These are phyloP conservation scores for Loriculus beryllinus DNA, from an alignment of 2,797 vertebrate genomes.

Conservation along the genomic window DNA sequence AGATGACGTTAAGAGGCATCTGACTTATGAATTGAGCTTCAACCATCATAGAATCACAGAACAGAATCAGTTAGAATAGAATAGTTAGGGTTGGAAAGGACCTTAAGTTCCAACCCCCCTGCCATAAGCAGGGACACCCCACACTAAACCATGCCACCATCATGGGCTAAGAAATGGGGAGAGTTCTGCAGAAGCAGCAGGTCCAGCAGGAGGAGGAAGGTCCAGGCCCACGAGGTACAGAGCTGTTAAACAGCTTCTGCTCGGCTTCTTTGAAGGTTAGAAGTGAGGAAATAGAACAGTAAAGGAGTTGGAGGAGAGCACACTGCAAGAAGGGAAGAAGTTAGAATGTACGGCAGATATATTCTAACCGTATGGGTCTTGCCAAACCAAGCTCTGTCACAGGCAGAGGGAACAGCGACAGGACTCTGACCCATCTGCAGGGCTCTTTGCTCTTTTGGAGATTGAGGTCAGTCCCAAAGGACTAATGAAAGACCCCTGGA, in stretches of 20 bases:
- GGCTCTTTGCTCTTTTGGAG: not conserved
- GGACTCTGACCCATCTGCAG: not conserved
- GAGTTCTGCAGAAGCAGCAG: not conserved
- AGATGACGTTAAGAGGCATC: not conserved
- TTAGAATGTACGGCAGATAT: not conserved
- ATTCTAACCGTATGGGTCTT: rapidly evolving
- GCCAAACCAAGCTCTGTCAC: not conserved
- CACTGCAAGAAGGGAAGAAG: not conserved
- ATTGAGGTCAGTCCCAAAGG: not conserved
- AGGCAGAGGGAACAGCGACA: not conserved
- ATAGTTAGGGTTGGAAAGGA: no score
- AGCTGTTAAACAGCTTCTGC: not conserved
- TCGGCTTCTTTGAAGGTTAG: not conserved
- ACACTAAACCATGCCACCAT: no score
- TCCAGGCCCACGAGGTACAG: not conserved
- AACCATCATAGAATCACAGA: no score
- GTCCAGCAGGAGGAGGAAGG: not conserved
- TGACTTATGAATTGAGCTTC: not conserved
- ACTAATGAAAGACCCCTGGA: not conserved
- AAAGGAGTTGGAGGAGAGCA: not conserved
- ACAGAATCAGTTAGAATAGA: no score
- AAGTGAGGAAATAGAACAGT: not conserved
- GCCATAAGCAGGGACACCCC: no score
- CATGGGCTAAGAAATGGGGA: not conserved
- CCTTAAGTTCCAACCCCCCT: no score